These are phyloP conservation scores for Chaenocephalus aceratus DNA, from an alignment of 2,113 vertebrate genomes.

Conservation along the genomic window DNA sequence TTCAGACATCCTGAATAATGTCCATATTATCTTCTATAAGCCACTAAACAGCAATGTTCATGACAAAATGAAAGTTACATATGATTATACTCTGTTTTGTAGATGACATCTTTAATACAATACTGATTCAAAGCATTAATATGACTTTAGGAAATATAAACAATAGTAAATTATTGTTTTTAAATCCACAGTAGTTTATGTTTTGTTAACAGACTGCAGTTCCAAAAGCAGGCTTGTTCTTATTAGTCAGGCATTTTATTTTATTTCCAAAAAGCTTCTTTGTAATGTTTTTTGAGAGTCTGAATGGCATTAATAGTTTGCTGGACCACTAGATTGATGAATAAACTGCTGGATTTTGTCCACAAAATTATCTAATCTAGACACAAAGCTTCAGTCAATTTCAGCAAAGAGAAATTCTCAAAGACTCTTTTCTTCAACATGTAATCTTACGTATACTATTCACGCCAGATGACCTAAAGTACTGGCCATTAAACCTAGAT, in stretches of 20 bases:
- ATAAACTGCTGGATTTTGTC: background rate
- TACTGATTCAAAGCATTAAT: too few relatives aligned
- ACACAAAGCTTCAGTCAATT: background rate
- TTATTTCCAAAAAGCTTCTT: background rate
- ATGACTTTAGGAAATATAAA: too few relatives aligned
- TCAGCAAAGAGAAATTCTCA: background rate
- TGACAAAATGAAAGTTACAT: too few relatives aligned
- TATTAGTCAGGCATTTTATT: background rate
- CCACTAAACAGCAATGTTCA: too few relatives aligned
- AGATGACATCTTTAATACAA: too few relatives aligned
- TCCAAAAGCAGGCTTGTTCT: background rate
- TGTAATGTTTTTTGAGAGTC: background rate
- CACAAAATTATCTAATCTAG: background rate
- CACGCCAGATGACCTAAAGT: background rate
- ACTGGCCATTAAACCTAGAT: background rate
- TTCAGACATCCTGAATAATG: too few relatives aligned
- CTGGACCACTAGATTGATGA: too few relatives aligned
- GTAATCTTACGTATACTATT: background rate
- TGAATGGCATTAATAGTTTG: background rate
- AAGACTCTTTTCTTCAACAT: background rate
- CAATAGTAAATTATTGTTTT: too few relatives aligned
- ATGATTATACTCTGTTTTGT: too few relatives aligned
- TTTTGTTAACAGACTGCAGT: too few relatives aligned
- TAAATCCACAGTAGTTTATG: too few relatives aligned
- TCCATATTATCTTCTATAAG: too few relatives aligned